Base-by-base conservation (phyloP, 2,888 invertebrate species). In the Silvanus unidentatus region DNA sequence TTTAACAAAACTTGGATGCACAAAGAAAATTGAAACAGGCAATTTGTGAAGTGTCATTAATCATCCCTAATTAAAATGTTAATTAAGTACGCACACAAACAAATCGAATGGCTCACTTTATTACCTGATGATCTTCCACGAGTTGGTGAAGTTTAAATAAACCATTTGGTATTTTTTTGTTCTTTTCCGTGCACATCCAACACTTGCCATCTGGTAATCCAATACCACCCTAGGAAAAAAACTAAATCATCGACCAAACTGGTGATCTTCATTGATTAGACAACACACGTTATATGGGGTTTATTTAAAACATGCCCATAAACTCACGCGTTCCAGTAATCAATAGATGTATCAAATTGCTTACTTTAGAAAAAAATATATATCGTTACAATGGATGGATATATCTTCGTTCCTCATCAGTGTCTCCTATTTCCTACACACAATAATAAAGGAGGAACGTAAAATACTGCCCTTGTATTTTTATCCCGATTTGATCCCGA, bases 11-110 rank as follows among this genome's bases (percentile, higher is more conserved):
- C 14, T 5, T 39, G 11, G 12, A 13, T 42, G 40, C 12, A 11
- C 14, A 41, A 46, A 47, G 51, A 45, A 53, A 51, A 57, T 54
- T 54, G 52, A 57, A 56, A 55, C 50, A 50, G 53, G 45, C 52
- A 54, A 54, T 55, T 57, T 55, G 57, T 55, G 47, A 45, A 43
- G 53, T 48, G 48, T 56, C 57, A 61, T 63, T 60, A 59, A 63
- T 63, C 63, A 61, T 53, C 50, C 50, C 54, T 59, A 58, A 63
- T 63, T 61, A 63, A 61, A 63, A 61, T 58, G 61, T 63, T 61
- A 60, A 63, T 63, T 57, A 57, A 52, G 44, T 49, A 47, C 48
- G 51, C 40, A 46, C 50, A 45, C 52, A 49, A 50, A 43, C 52
- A 48, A 42, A 43, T 39, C 37, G 45, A 45, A 16, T 15, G 37